phyloP scores from a whole-genome alignment of 2,888 invertebrate genomes.

The Ptychoptera albimana region DNA sequence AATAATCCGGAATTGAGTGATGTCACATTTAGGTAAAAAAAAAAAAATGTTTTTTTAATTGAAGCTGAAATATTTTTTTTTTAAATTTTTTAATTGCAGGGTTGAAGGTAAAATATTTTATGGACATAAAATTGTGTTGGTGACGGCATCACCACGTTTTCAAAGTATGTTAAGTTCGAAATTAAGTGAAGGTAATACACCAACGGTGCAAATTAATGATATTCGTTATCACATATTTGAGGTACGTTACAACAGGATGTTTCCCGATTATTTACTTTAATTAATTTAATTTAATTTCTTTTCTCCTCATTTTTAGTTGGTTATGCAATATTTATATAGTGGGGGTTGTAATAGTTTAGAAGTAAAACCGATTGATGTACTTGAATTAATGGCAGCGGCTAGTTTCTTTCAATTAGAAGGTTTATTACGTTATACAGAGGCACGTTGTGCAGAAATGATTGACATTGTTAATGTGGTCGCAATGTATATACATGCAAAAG shows the following conservation, averaged over 20 bases:
- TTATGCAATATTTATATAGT: conserved; percentile 85
- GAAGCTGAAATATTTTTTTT: not conserved
- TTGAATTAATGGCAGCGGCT: conserved; percentile 81
- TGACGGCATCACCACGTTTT: conserved; percentile 75
- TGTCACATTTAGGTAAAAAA: conserved; percentile 57
- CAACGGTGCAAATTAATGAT: conserved; percentile 82
- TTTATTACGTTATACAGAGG: conserved; percentile 69
- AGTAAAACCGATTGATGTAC: conserved; percentile 62
- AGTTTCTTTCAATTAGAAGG: conserved; percentile 83
- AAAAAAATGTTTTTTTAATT: not conserved
- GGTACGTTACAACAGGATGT: too few species aligned
- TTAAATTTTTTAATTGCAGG: conserved; percentile 26
- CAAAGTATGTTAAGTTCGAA: conserved; percentile 71
- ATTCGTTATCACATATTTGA: conserved; percentile 87
- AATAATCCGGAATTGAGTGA: conserved; percentile 88
- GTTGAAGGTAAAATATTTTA: conserved; percentile 84
- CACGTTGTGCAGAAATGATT: conserved; percentile 67
- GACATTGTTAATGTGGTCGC: conserved; percentile 80
- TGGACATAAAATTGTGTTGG: conserved; percentile 85
- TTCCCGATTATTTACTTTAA: too few species aligned
- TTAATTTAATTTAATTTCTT: conserved; percentile 1
- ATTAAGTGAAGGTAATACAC: conserved; percentile 55
- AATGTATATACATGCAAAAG: conserved; percentile 88
- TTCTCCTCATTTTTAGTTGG: conserved; percentile 41
- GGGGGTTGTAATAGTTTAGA: conserved; percentile 69